Conservation (phyloP, 2,113 vertebrate genomes). For the Corapipo altera region DNA sequence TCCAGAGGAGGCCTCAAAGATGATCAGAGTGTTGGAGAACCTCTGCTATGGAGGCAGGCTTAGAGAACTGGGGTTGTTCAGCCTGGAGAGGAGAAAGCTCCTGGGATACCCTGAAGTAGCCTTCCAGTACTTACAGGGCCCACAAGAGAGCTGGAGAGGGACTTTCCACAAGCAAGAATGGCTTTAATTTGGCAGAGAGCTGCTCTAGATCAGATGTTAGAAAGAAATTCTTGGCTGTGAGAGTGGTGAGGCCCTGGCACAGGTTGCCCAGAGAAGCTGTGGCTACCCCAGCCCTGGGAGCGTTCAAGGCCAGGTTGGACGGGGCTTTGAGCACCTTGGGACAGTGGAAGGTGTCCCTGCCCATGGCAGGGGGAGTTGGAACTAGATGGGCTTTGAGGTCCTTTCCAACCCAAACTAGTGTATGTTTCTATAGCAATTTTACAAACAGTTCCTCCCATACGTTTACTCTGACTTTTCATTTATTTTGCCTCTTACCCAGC, state of each 20-base stretch:
- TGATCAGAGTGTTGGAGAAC: not conserved
- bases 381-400: not conserved
- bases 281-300: not conserved
- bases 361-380: not conserved
- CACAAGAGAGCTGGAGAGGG: not conserved
- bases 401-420: not conserved
- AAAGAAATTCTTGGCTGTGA: not conserved
- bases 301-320: not conserved
- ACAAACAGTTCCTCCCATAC: not conserved
- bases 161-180: too few species aligned
- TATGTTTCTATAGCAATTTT: not conserved
- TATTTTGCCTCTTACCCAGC: not conserved
- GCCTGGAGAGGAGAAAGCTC: not conserved
- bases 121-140: not conserved
- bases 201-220: too few species aligned
- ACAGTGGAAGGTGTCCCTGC: not conserved
- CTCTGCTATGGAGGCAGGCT: not conserved
- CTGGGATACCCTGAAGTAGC: not conserved
- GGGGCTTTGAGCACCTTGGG: not conserved
- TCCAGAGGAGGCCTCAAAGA: not conserved
- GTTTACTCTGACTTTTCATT: not conserved
- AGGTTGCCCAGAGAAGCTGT: not conserved
- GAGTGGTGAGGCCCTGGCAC: not conserved
- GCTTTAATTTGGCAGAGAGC: not conserved
- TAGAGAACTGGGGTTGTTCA: not conserved